Conservation (phyloP, 1,140 invertebrate species). For the Cherax destructor region DNA sequence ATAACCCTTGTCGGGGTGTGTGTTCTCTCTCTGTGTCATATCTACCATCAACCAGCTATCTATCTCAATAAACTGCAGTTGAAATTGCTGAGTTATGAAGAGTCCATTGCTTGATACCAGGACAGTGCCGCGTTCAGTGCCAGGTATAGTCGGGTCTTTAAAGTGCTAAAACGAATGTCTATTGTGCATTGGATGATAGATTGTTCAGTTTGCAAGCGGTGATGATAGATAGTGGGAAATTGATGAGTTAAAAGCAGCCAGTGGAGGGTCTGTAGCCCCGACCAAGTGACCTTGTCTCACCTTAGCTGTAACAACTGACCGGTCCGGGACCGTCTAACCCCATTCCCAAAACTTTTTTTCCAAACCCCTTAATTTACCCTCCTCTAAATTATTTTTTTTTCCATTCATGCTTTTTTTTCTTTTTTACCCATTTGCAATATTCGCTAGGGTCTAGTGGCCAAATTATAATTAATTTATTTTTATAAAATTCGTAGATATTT, state of each 20-base stretch:
- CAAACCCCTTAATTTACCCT: too few relatives aligned
- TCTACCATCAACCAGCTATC: too few relatives aligned
- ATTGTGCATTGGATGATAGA: constrained; percentile 12
- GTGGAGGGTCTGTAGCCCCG: constrained; percentile 33
- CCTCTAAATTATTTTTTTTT: too few relatives aligned
- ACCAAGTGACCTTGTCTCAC: constrained; percentile 56
- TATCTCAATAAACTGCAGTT: constrained; percentile 37
- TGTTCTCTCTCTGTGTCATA: background rate
- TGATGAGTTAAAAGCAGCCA: background rate
- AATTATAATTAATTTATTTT: constrained; percentile 8
- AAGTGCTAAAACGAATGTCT: constrained; percentile 9
- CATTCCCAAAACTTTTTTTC: too few relatives aligned
- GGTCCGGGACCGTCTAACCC: too few relatives aligned
- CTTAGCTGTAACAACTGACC: background rate
- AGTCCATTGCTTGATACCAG: constrained; percentile 45
- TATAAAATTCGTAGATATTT: constrained; percentile 13
- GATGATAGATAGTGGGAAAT: constrained; percentile 24
- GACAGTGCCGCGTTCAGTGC: constrained; percentile 34
- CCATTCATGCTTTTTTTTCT: background rate
- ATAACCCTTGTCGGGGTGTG: constrained; percentile 12
- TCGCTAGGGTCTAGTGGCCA: constrained; percentile 51
- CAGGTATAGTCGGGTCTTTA: constrained; percentile 54
- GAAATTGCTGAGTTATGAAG: constrained; percentile 52
- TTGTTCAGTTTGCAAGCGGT: constrained; percentile 12
- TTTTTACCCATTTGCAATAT: constrained; percentile 13